Evolutionary conservation across 2,888 invertebrate species (phyloP).

Genomic region (Tetropium fuscum): DNA sequence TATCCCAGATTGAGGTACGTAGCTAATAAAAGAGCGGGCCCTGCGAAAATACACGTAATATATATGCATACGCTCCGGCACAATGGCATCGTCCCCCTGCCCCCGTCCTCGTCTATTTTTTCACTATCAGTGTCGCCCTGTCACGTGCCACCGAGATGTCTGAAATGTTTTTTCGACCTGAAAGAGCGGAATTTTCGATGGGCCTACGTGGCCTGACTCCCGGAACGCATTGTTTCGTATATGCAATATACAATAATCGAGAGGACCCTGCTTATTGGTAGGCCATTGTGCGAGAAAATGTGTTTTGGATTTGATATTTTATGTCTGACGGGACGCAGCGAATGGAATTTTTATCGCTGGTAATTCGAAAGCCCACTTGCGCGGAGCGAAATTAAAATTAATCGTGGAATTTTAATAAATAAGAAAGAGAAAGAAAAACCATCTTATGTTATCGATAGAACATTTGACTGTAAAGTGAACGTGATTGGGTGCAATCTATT

Average conservation of each 20-base stretch:
- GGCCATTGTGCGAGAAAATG: constrained; percentile 21
- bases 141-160: constrained; percentile 30
- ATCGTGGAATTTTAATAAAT: no score
- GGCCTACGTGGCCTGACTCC: constrained; percentile 54
- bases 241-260: constrained; percentile 21
- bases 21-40: constrained; percentile 1
- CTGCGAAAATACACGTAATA: constrained; percentile 41
- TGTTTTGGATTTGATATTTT: constrained; percentile 22
- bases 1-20: background rate
- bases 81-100: constrained; percentile 46
- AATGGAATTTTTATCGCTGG: background rate
- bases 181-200: constrained; percentile 56
- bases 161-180: constrained; percentile 11
- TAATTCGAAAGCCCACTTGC: no score
- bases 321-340: constrained; percentile 2
- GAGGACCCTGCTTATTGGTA: constrained; percentile 17
- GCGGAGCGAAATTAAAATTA: no score
- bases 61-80: constrained; percentile 53
- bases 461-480: no score
- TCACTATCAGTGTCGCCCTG: constrained; percentile 43
- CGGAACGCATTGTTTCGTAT: constrained; percentile 22
- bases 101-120: constrained; percentile 51
- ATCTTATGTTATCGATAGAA: no score
- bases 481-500: no score
- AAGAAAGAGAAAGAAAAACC: no score